These are phyloP conservation scores for Pavo muticus DNA, from an alignment of 2,113 vertebrate genomes.

Conservation along the genomic window DNA sequence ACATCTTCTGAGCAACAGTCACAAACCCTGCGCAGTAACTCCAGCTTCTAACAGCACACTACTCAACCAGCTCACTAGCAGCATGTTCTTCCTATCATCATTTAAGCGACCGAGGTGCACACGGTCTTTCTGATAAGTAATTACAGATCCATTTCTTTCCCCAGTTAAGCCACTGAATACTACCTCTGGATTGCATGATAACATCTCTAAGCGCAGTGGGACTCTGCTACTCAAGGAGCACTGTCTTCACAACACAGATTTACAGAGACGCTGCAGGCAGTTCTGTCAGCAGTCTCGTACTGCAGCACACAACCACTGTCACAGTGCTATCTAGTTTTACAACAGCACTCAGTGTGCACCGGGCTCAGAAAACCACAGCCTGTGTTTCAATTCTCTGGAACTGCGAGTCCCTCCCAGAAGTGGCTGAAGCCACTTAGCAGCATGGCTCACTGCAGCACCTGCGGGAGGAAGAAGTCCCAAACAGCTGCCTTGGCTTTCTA, in stretches of 20 bases:
- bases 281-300: not conserved
- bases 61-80: not conserved
- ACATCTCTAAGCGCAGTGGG: not conserved
- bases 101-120: not conserved
- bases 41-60: not conserved
- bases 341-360: not conserved
- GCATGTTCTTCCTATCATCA: not conserved
- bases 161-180: not conserved
- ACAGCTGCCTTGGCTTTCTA: accelerated
- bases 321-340: not conserved
- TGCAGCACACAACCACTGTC: not conserved
- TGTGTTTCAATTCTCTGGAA: not conserved
- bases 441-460: accelerated
- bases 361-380: not conserved
- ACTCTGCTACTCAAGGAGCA: not conserved
- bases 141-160: not conserved
- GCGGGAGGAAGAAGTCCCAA: not conserved
- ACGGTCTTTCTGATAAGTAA: not conserved
- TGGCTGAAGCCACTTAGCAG: accelerated
- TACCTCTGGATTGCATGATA: not conserved
- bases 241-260: not conserved
- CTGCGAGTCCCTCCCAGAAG: not conserved
- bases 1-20: not conserved
- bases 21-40: not conserved
- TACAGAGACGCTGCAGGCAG: not conserved